These are phyloP conservation scores for Sweltsa coloradensis DNA, from an alignment of 1,140 invertebrate species.

Conservation along the genomic window DNA sequence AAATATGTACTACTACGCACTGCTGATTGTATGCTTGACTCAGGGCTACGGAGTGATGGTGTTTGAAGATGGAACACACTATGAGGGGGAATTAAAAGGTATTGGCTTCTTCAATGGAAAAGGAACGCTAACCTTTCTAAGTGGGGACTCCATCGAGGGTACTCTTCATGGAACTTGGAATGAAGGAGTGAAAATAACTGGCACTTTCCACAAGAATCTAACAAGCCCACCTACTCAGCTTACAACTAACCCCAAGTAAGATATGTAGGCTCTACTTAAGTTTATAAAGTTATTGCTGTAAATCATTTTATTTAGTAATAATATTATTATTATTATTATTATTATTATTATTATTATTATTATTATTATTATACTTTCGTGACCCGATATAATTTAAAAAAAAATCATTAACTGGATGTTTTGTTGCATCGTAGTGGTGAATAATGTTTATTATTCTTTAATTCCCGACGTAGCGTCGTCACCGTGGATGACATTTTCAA, in stretches of 20 bases:
- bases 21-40: conserved; percentile 2
- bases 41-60: conserved; percentile 76
- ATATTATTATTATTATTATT: not conserved
- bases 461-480: too few relatives aligned
- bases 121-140: conserved; percentile 62
- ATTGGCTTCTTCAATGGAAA: conserved; percentile 65
- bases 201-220: conserved; percentile 54
- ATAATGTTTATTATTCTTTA: too few relatives aligned
- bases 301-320: not conserved
- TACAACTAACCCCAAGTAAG: conserved; percentile 6
- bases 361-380: too few relatives aligned
- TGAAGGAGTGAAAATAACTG: conserved; percentile 70
- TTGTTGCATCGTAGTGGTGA: too few relatives aligned
- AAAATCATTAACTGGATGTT: too few relatives aligned
- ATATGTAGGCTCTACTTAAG: not conserved
- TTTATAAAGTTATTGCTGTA: not conserved
- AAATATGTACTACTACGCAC: not conserved
- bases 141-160: conserved; percentile 61
- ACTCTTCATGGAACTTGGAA: conserved; percentile 62
- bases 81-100: conserved; percentile 74
- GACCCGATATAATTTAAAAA: too few relatives aligned
- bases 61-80: conserved; percentile 77
- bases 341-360: too few relatives aligned
- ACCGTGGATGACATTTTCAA: too few relatives aligned
- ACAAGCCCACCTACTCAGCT: conserved; percentile 33